Evolutionary conservation across 2,888 invertebrate genomes (phyloP), one percentile per base, ranked within the genome.

Genomic region (Gasteruption jaculator): DNA sequence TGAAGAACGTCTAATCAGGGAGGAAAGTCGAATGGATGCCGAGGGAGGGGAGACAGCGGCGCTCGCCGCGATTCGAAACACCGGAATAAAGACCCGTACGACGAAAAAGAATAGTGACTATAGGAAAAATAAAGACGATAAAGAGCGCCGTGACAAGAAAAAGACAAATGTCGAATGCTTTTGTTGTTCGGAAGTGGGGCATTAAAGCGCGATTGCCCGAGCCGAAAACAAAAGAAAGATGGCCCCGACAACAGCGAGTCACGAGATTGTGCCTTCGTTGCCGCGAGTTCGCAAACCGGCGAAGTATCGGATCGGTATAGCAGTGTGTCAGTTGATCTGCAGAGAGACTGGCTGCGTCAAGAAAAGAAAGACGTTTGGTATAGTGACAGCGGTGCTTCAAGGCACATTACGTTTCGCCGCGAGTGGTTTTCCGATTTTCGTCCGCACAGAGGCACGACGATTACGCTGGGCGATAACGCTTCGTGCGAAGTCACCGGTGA

Each of bases 351-450:
- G n/a, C n/a, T n/a, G n/a, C n/a, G n/a, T n/a, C n/a, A n/a, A n/a
- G 46, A 49, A 30, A 8, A 7, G 8, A 15, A 27, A 5, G 49
- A 53, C 3, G 27, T 45, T 25, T 56, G 51, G 53, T 18, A 48
- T 14, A 37, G 33, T 30, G 53, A 54, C 32, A 56, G 54, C 20
- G 57, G 49, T 2, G 50, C 50, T 7, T 52, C 52, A 1, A 19
- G 42, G 3, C 52, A 50, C 26, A 38, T 53, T 3, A 46, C 41
- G 7, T 42, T 24, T 30, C 26, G 50, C 12, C 34, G 46, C 4
- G 51, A 55, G 1, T 57, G 57, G 52, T 54, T 55, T 22, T 5
- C 25, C n/a, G 35, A 46, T 15, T 41, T 49, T 30, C 36, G 25
- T 1, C 10, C 42, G 25, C 21, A 8, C 25, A 21, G 6, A 34